Base-by-base conservation (phyloP, 2,888 invertebrate genomes). In the Dicranocentrus wangi region DNA sequence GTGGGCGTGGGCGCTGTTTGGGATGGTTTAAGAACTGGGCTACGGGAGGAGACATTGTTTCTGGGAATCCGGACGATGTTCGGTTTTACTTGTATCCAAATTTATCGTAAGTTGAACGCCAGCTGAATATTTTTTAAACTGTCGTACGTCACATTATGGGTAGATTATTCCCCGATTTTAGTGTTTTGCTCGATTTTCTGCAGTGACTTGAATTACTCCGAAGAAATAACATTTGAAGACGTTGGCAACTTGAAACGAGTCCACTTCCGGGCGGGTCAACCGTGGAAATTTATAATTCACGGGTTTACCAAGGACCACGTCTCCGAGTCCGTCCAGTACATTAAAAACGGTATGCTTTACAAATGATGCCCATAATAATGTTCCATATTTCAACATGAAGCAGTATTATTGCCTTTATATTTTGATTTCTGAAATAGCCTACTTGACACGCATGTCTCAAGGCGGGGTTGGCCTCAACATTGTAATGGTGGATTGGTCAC, bases 261-360 rank as follows among this genome's bases (percentile, higher is more conserved):
- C 5, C 23, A 23, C 0, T 43, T 69, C 19, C 28, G 43, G 5
- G 23, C 53, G 1, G 69, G 25, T 2, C 23, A 13, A 5, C 69
- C 55, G 2, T 21, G 28, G n/a, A 77, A 77, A 61, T 51, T 77
- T 8, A 25, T 76, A 47, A 60, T 76, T 69, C 77, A 69, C 39
- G 77, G 69, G 32, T 77, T 70, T 42, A 69, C 69, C 8, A 53
- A 51, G 51, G 66, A 53, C 15, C 53, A 69, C 17, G 53, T 8
- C 0, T 25, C 21, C 0, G 21, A 70, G 15, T 60, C 70, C 5
- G 53, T 70, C 10, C 77, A 77, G 42, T 2, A 39, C 17, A 70
- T 77, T 21, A 69, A 77, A 60, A 39, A 77, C 23, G 77, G 76
- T 76, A 66, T n/a, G n/a, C n/a, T n/a, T n/a, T n/a, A n/a, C n/a